Conservation (phyloP, 2,113 vertebrate genomes). For the Poecilia latipinna region DNA sequence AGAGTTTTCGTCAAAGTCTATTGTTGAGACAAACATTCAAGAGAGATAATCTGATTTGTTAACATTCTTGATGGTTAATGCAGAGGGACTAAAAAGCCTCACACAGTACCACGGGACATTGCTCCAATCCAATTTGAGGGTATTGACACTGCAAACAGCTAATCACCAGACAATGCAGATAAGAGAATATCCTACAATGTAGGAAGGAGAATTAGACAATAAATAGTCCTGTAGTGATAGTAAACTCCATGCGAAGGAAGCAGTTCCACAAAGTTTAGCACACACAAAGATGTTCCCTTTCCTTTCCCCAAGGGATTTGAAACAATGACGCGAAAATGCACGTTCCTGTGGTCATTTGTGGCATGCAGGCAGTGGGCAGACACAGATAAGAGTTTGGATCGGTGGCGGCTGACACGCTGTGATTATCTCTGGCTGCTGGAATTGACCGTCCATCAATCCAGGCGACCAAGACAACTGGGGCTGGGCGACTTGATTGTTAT, state of each 20-base stretch:
- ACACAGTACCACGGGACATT: slow-evolving; percentile 3
- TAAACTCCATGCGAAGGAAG: slow-evolving; percentile 45
- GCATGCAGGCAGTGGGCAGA: slow-evolving; percentile 68
- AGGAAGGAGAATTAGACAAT: slow-evolving; percentile 12
- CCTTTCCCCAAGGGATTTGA: slow-evolving; percentile 30
- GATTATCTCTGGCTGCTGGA: slow-evolving; percentile 75
- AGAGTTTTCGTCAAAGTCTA: slow-evolving; percentile 38
- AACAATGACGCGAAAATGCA: slow-evolving; percentile 67
- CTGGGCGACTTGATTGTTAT: slow-evolving; percentile 64
- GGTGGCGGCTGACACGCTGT: slow-evolving; percentile 75
- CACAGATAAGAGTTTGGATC: slow-evolving; percentile 80
- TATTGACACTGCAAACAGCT: slow-evolving; percentile 18
- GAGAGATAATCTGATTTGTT: slow-evolving; percentile 45
- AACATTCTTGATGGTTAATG: slow-evolving; percentile 11
- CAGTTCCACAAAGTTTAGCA: slow-evolving; percentile 22
- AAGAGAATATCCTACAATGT: slow-evolving; percentile 20
- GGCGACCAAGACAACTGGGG: slow-evolving; percentile 50
- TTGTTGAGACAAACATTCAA: slow-evolving; percentile 34
- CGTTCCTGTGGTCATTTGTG: slow-evolving; percentile 72
- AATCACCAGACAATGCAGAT: slow-evolving; percentile 30
- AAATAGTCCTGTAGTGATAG: slow-evolving; percentile 16
- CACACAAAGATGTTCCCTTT: slow-evolving; percentile 28
- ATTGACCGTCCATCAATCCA: slow-evolving; percentile 79
- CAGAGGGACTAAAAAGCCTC: slow-evolving; percentile 11
- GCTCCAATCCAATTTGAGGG: neutral